phyloP scores from a whole-genome alignment of 2,888 invertebrate species.

The Ptychoptera albimana region DNA sequence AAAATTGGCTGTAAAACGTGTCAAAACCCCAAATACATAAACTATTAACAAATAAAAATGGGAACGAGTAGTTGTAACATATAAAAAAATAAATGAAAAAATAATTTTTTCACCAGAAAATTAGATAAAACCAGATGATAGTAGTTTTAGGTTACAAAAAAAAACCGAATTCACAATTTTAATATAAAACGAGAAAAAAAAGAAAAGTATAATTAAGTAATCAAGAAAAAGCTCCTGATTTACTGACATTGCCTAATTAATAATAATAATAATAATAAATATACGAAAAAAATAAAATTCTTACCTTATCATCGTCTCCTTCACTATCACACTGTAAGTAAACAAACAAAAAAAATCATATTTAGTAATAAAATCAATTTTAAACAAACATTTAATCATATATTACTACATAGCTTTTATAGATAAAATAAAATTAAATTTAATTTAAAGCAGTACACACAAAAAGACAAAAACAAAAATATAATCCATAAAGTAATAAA shows the following conservation, averaged over 20 bases:
- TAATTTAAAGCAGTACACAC: not conserved
- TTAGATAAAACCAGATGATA: too few species aligned
- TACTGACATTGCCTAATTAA: too few species aligned
- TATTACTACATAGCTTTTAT: not conserved
- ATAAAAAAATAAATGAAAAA: too few species aligned
- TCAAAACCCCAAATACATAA: too few species aligned
- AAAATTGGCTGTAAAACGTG: constrained; percentile 5
- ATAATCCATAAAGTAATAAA: too few species aligned
- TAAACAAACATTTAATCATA: constrained; percentile 4
- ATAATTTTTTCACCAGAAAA: too few species aligned
- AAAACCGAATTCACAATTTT: not conserved
- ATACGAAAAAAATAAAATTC: constrained; percentile 18
- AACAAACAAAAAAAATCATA: constrained; percentile 28
- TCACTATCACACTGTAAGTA: constrained; percentile 83
- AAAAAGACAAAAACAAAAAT: too few species aligned
- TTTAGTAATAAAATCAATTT: not conserved
- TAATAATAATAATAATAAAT: too few species aligned
- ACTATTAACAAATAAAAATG: too few species aligned
- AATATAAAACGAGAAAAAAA: too few species aligned
- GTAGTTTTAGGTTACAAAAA: not conserved
- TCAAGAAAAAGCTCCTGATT: too few species aligned
- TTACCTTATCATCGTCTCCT: constrained; percentile 83
- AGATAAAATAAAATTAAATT: not conserved
- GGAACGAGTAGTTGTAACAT: too few species aligned
- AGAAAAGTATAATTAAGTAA: constrained; percentile 14